Evolutionary conservation across 1,140 invertebrate species (phyloP).

Genomic region (Papilio helenus): DNA sequence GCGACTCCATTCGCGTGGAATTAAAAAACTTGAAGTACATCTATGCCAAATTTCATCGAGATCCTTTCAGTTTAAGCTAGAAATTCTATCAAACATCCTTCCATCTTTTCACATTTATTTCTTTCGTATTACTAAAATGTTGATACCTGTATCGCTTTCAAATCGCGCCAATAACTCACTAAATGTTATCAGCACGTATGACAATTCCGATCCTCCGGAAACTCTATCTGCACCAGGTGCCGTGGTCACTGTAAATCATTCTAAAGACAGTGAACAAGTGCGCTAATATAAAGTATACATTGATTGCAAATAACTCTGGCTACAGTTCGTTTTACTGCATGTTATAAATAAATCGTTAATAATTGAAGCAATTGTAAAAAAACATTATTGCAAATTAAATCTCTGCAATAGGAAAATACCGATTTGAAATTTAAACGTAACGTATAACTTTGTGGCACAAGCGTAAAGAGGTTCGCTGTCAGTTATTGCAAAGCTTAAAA

Average conservation of each 20-base stretch:
- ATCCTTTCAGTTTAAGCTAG: no score
- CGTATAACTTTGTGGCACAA: constrained; percentile 61
- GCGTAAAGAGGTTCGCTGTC: constrained; percentile 38
- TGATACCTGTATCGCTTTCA: not conserved
- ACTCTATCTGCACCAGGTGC: not conserved
- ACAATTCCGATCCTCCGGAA: constrained; percentile 28
- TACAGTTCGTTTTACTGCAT: constrained; percentile 39
- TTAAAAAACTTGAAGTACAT: no score
- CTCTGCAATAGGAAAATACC: constrained; percentile 74
- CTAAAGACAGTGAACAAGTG: constrained; percentile 25
- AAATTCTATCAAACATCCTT: no score
- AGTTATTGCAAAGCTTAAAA: no score
- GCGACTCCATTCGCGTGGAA: no score
- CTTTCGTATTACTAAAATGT: not conserved
- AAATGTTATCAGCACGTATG: constrained; percentile 30
- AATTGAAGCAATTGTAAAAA: constrained; percentile 67
- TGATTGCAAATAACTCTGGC: constrained; percentile 36
- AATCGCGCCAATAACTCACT: constrained; percentile 33
- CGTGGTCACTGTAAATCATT: constrained; percentile 14
- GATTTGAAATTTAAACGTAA: constrained; percentile 70
- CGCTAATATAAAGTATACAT: constrained; percentile 30
- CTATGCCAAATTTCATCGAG: no score
- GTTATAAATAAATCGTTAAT: constrained; percentile 71
- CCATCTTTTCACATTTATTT: no score
- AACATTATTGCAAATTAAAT: constrained; percentile 75